Evolutionary conservation across 2,797 vertebrate species (phyloP).

Genomic region (Poecile montanus): DNA sequence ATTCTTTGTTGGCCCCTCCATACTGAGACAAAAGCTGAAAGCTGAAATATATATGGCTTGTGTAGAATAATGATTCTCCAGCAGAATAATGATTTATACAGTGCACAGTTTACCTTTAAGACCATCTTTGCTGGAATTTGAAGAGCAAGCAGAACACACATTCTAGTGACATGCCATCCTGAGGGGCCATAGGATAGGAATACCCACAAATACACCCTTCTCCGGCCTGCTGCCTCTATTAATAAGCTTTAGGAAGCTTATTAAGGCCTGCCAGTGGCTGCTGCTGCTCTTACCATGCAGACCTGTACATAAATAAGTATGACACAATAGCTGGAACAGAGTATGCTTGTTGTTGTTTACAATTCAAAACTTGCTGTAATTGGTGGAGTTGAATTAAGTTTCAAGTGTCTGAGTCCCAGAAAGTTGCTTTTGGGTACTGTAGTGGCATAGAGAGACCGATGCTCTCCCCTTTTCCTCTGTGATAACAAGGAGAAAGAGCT

Average conservation of each 20-base stretch:
- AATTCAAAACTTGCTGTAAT: neutral
- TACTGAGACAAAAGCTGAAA: neutral
- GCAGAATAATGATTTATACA: neutral
- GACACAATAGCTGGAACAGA: neutral
- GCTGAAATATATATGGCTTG: neutral
- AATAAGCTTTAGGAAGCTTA: neutral
- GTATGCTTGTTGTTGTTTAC: neutral
- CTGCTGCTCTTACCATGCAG: neutral
- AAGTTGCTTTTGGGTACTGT: neutral
- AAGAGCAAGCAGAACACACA: neutral
- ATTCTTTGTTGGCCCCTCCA: neutral
- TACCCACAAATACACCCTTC: neutral
- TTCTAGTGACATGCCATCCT: neutral
- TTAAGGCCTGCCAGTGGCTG: neutral
- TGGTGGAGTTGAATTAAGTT: neutral
- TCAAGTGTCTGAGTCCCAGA: neutral
- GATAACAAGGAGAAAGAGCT: neutral
- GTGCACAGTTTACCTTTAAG: neutral
- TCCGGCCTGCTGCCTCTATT: neutral
- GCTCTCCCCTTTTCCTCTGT: neutral
- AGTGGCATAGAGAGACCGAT: neutral
- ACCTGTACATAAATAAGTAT: neutral
- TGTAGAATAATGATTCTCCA: neutral
- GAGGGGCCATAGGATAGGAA: neutral
- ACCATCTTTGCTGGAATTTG: neutral